These are phyloP conservation scores for Pagetopsis macropterus DNA, from an alignment of 2,797 vertebrate genomes.

Conservation along the genomic window DNA sequence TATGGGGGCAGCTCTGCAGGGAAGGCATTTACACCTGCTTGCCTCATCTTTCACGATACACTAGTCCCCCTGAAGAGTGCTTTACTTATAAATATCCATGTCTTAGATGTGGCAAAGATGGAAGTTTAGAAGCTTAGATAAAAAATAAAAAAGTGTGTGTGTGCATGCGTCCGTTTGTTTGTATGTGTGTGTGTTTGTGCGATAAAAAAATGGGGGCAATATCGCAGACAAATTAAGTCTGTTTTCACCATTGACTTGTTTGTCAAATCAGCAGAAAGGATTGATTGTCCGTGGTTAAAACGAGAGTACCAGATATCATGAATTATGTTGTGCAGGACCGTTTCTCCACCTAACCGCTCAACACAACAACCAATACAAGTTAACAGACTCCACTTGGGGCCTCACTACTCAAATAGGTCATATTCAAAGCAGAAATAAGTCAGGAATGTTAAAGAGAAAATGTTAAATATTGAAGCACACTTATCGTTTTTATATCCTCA, in stretches of 20 bases:
- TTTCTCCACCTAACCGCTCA: constrained; percentile 31
- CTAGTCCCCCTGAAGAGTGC: constrained; percentile 63
- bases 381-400: constrained; percentile 23
- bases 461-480: constrained; percentile 17
- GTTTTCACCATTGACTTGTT: constrained; percentile 64
- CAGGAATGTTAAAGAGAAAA: constrained; percentile 25
- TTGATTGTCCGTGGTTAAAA: constrained; percentile 57
- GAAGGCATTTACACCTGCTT: constrained; percentile 80
- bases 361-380: constrained; percentile 26
- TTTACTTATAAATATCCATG: constrained; percentile 75
- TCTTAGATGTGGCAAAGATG: constrained; percentile 49
- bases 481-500: constrained; percentile 15
- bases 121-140: constrained; percentile 30
- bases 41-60: constrained; percentile 80
- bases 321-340: constrained; percentile 56
- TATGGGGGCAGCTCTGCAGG: constrained; percentile 76
- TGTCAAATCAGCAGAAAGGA: constrained; percentile 71
- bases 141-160: constrained; percentile 22
- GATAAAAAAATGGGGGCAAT: constrained; percentile 34
- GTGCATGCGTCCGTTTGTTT: no score
- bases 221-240: constrained; percentile 67
- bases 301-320: constrained; percentile 40
- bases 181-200: not conserved
- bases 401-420: constrained; percentile 10
- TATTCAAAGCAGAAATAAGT: constrained; percentile 15